Base-by-base conservation (phyloP, 2,888 invertebrate genomes). In the Anoplius nigerrimus region DNA sequence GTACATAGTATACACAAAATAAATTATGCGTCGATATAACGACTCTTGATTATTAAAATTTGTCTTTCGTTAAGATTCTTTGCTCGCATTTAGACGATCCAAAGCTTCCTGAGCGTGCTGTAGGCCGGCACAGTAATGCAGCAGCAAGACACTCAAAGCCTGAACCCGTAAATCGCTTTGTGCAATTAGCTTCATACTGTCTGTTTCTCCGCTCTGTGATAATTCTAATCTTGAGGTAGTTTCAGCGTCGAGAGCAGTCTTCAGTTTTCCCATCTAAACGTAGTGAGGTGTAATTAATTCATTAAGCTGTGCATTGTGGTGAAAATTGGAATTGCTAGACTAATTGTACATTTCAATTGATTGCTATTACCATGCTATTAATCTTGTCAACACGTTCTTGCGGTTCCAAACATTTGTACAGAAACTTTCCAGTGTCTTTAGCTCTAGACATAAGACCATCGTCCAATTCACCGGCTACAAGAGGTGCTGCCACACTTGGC, bases 81-180 rank as follows among this genome's bases (percentile, higher is more conserved):
- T 48, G 48, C 16, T 48, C 6, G 18, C n/a, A 6, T n/a, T 21
- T 18, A 20, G 13, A 8, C 51, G 34, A 18, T 87, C 84, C 65
- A 82, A 57, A 27, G 77, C 78, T 70, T 88, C 93, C 89, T 94
- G 92, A 86, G 94, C 93, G 79, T 95, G 93, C 86, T 98, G 98
- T 68, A 98, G 92, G 2, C 97, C 98, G 2, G 98, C 95, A 89
- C 98, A 98, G 89, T 97, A 96, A 89, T 98, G 97, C 76, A 98
- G 90, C 94, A 98, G 95, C 75, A 98, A 92, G 61, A 98, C 95
- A 58, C 97, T 97, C 72, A 98, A 90, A 0, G 97, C 97, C 89
- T 96, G 96, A 6, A 97, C 95, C 82, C 96, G 94, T 75, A 95
- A 93, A 86, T 98, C 97, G 52, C 95, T 93, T 84, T 94, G 93